Evolutionary conservation across 2,113 vertebrate species (phyloP).

Genomic region (Larimichthys crocea): DNA sequence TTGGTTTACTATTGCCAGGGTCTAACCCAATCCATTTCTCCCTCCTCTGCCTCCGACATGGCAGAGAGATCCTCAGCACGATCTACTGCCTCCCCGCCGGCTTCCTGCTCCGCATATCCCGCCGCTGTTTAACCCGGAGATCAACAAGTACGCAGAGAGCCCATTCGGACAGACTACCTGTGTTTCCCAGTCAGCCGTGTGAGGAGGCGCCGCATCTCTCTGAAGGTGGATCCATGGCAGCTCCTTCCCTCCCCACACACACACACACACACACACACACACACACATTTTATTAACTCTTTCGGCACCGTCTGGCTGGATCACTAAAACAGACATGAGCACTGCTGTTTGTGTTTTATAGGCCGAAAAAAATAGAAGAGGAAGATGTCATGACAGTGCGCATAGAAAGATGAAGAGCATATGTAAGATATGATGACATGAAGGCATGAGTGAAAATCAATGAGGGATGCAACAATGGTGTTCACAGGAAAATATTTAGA

Average conservation of each 20-base stretch:
- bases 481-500: not conserved
- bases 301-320: slow-evolving; percentile 48
- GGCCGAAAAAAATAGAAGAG: too few relatives aligned
- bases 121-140: slow-evolving; percentile 57
- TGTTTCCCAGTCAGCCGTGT: slow-evolving; percentile 65
- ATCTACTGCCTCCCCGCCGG: slow-evolving; percentile 34
- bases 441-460: slow-evolving; percentile 7
- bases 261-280: slow-evolving; percentile 3
- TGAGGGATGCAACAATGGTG: not conserved
- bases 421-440: not conserved
- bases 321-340: not conserved
- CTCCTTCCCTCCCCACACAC: slow-evolving; percentile 50
- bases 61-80: slow-evolving; percentile 56
- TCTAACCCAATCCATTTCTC: slow-evolving; percentile 72
- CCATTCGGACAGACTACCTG: slow-evolving; percentile 69
- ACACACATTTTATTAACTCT: slow-evolving; percentile 78
- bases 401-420: not conserved
- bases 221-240: slow-evolving; percentile 78
- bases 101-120: slow-evolving; percentile 45
- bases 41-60: slow-evolving; percentile 78
- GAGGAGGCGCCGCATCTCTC: slow-evolving; percentile 63
- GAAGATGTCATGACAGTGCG: not conserved
- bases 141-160: slow-evolving; percentile 90
- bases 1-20: slow-evolving; percentile 70
- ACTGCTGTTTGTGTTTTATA: slow-evolving; percentile 1